Conservation (phyloP, 2,113 vertebrate species). For the Corythaeola cristata region DNA sequence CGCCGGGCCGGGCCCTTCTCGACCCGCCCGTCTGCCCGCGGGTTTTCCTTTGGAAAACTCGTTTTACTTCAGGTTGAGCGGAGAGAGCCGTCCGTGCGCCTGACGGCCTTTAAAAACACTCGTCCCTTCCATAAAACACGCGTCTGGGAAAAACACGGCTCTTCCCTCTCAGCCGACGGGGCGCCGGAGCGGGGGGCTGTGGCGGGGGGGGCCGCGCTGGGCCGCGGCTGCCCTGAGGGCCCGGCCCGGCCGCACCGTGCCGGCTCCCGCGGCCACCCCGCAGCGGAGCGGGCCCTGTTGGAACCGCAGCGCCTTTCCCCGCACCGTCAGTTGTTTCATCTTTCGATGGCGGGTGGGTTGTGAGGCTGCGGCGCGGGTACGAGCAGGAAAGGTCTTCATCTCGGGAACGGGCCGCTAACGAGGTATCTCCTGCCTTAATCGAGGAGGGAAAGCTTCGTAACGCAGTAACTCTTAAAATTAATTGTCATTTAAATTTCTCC, state of each 20-base stretch:
- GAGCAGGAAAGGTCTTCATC: no score
- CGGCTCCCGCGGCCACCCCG: neutral
- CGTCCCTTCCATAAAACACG: no score
- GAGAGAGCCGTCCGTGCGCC: neutral
- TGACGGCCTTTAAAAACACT: neutral
- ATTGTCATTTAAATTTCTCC: neutral
- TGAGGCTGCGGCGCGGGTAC: neutral
- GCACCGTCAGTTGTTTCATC: rapidly evolving
- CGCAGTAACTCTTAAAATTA: no score
- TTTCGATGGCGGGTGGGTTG: rapidly evolving
- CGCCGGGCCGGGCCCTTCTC: neutral
- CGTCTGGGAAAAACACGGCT: rapidly evolving
- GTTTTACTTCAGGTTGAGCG: neutral
- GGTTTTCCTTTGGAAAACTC: no score
- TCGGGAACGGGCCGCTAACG: rapidly evolving
- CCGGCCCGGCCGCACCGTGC: no score
- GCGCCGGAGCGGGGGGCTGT: neutral
- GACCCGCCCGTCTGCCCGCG: neutral
- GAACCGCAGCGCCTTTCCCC: rapidly evolving
- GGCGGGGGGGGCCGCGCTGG: neutral
- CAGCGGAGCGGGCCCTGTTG: neutral
- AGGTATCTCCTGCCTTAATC: no score
- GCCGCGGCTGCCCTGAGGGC: neutral
- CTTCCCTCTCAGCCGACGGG: no score
- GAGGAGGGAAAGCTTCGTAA: rapidly evolving